These are phyloP conservation scores for Drosophila differens DNA, from an alignment of 2,888 invertebrate species.

Conservation along the genomic window DNA sequence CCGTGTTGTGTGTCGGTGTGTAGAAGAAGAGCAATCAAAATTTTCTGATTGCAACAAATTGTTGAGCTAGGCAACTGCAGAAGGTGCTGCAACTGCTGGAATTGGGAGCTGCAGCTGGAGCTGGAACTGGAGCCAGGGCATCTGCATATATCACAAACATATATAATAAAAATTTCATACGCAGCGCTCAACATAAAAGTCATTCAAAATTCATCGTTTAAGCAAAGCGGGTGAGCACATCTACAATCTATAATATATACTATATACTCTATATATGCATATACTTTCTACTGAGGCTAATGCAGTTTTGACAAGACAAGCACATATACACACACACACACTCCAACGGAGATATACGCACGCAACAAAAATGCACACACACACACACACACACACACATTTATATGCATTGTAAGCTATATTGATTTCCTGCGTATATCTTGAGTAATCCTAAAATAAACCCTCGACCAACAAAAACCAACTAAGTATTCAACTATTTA, in stretches of 20 bases:
- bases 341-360: conserved; percentile 9
- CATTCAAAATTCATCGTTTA: conserved; percentile 84
- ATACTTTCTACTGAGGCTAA: conserved; percentile 5
- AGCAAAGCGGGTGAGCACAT: conserved; percentile 81
- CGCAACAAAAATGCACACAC: conserved; percentile 17
- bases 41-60: conserved; percentile 41
- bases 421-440: conserved; percentile 75
- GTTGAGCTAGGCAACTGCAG: conserved; percentile 24
- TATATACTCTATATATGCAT: neutral
- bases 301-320: conserved; percentile 37
- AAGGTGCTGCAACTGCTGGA: conserved; percentile 3
- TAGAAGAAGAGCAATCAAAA: conserved; percentile 30
- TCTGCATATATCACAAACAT: conserved; percentile 21
- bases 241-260: neutral
- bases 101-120: conserved; percentile 1
- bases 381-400: conserved; percentile 26
- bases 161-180: conserved; percentile 48
- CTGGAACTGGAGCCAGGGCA: conserved; percentile 6
- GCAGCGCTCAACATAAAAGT: conserved; percentile 68
- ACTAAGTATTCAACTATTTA: conserved; percentile 33
- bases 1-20: conserved; percentile 39
- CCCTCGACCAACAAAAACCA: conserved; percentile 10
- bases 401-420: conserved; percentile 59
- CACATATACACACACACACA: conserved; percentile 17
- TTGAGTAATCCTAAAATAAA: conserved; percentile 52